A percentile compares a stretch with the other conserved stretches of the same genome.
These are phyloP conservation scores for Plumapathes pennacea DNA, from an alignment of 92 coral and sea anemone species.

Conservation along the genomic window DNA sequence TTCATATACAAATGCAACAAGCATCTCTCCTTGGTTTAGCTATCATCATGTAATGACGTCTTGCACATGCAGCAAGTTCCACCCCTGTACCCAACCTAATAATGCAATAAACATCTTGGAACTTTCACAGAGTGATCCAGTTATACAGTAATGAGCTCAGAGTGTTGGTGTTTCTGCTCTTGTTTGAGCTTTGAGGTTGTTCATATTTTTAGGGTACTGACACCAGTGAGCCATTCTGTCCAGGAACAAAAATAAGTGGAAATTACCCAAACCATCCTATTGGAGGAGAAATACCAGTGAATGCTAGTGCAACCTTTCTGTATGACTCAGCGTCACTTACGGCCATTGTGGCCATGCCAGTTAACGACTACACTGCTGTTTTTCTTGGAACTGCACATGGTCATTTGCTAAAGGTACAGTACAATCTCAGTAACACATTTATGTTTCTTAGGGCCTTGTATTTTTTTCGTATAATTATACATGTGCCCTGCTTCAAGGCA, in stretches of 20 bases:
- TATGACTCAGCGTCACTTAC: slow-evolving; percentile 29
- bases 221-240: slow-evolving; percentile 8
- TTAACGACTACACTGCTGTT: slow-evolving; percentile 52
- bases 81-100: no score
- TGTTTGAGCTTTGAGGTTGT: neutral
- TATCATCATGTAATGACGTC: no score
- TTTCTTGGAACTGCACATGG: slow-evolving; percentile 64
- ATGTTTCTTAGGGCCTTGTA: no score
- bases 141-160: neutral
- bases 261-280: slow-evolving; percentile 15
- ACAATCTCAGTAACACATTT: no score
- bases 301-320: slow-evolving; percentile 38
- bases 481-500: no score
- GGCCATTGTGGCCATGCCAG: slow-evolving; percentile 60
- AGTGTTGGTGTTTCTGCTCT: no score
- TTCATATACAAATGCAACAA: no score
- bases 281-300: slow-evolving; percentile 43
- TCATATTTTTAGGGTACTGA: neutral
- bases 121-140: neutral
- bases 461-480: slow-evolving; percentile 4
- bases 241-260: neutral
- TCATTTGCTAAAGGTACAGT: slow-evolving; percentile 67
- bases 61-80: no score
- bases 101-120: no score
- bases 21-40: no score